Conservation (phyloP, 2,113 vertebrate genomes). For the Vidua macroura region DNA sequence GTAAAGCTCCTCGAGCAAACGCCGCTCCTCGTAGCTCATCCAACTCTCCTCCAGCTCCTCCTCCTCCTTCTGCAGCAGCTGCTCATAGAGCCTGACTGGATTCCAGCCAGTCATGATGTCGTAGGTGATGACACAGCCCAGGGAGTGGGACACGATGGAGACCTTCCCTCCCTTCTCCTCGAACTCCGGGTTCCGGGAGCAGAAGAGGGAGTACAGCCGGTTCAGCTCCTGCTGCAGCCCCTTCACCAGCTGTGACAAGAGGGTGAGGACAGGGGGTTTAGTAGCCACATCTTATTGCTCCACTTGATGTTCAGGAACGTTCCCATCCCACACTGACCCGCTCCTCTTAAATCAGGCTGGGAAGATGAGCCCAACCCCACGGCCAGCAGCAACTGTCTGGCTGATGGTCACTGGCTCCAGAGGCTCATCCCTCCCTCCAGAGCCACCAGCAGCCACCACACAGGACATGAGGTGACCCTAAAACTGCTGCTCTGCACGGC, state of each 20-base stretch:
- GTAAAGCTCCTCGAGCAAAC: slow-evolving; percentile 86
- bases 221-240: slow-evolving; percentile 95
- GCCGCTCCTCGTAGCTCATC: slow-evolving; percentile 86
- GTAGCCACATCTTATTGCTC: not conserved
- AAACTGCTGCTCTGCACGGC: not conserved
- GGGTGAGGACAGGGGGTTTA: not conserved
- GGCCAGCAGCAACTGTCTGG: not conserved
- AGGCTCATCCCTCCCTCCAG: not conserved
- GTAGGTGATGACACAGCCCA: slow-evolving; percentile 96
- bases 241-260: slow-evolving; percentile 86
- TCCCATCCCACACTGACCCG: rapidly evolving
- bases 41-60: slow-evolving; percentile 83
- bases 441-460: not conserved
- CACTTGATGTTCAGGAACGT: not conserved
- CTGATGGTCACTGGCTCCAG: not conserved
- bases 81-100: slow-evolving; percentile 88
- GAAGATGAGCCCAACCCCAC: not conserved
- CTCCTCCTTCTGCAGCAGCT: slow-evolving; percentile 84
- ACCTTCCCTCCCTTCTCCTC: slow-evolving; percentile 92
- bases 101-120: slow-evolving; percentile 99
- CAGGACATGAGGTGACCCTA: not conserved
- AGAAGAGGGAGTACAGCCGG: slow-evolving; percentile 92
- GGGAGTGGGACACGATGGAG: slow-evolving; percentile 94
- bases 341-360: not conserved
- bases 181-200: slow-evolving; percentile 94